Evolutionary conservation across 1,140 invertebrate species (phyloP).

Genomic region (Hestina assimilis): DNA sequence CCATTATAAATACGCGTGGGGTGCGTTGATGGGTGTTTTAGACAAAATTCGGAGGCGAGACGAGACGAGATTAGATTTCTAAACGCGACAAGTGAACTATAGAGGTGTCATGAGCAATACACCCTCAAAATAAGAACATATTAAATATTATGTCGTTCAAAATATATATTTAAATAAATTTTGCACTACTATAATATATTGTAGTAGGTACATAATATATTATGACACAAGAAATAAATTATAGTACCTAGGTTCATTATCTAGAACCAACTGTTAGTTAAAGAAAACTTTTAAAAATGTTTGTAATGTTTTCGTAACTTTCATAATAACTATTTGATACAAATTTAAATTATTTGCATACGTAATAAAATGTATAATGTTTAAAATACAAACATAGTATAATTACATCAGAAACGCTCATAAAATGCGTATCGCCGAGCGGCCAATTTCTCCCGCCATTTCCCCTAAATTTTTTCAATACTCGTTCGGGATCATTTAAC

Average conservation of each 20-base stretch:
- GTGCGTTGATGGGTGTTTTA: slow-evolving; percentile 29
- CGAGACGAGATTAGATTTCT: slow-evolving; percentile 53
- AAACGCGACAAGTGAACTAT: slow-evolving; percentile 21
- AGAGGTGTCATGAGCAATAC: slow-evolving; percentile 43
- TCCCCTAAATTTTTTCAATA: slow-evolving; percentile 74
- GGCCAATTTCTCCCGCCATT: slow-evolving; percentile 61
- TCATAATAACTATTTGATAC: not conserved
- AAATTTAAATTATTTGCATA: not conserved
- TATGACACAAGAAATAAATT: no score
- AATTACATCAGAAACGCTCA: slow-evolving; percentile 35
- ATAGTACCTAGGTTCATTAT: no score
- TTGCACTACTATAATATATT: no score
- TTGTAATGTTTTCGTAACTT: not conserved
- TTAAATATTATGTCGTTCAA: no score
- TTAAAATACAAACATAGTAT: slow-evolving; percentile 12
- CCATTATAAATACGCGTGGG: slow-evolving; percentile 21
- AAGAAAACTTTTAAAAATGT: no score
- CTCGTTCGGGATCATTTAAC: slow-evolving; percentile 75
- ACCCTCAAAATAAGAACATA: not conserved
- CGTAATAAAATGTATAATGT: not conserved
- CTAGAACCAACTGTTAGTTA: no score
- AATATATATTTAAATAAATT: no score
- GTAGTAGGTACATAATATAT: no score
- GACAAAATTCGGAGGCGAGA: slow-evolving; percentile 17
- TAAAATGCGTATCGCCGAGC: slow-evolving; percentile 32